Evolutionary conservation across 1,140 invertebrate species (phyloP).

Genomic region (Orussus abietinus): DNA sequence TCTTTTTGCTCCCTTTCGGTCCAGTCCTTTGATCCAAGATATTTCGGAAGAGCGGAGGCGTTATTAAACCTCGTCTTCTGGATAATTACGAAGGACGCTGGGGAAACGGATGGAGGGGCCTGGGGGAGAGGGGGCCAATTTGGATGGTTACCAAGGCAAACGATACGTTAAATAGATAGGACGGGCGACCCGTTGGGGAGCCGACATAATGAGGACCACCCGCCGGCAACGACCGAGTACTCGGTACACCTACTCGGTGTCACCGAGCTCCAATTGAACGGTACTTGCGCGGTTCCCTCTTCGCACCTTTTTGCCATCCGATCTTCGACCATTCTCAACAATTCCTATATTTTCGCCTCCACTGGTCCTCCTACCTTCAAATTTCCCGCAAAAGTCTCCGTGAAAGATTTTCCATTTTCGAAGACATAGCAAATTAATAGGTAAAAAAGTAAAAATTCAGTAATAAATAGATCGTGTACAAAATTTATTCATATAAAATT

Average conservation of each 20-base stretch:
- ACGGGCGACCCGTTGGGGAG: slow-evolving; percentile 38
- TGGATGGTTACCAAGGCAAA: slow-evolving; percentile 54
- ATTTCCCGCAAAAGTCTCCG: no score
- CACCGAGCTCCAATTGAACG: slow-evolving; percentile 19
- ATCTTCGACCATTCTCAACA: no score
- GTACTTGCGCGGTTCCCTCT: no score
- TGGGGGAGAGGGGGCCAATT: slow-evolving; percentile 43
- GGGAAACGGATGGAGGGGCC: slow-evolving; percentile 14
- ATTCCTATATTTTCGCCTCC: no score
- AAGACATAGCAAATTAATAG: no score
- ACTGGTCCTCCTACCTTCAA: no score
- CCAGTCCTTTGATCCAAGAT: slow-evolving; percentile 3
- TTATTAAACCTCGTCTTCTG: slow-evolving; percentile 42
- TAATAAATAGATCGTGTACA: no score
- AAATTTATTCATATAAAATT: no score
- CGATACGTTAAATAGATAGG: slow-evolving; percentile 56
- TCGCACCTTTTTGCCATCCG: no score
- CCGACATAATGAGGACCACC: slow-evolving; percentile 54
- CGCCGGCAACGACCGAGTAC: slow-evolving; percentile 39
- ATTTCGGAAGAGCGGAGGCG: slow-evolving; percentile 4
- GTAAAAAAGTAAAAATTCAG: no score
- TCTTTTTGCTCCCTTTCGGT: slow-evolving; percentile 10
- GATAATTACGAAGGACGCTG: slow-evolving; percentile 40
- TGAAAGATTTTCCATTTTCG: no score
- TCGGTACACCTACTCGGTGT: slow-evolving; percentile 19